phyloP scores from a whole-genome alignment of 2,797 vertebrate species.

The Squalus acanthias region DNA sequence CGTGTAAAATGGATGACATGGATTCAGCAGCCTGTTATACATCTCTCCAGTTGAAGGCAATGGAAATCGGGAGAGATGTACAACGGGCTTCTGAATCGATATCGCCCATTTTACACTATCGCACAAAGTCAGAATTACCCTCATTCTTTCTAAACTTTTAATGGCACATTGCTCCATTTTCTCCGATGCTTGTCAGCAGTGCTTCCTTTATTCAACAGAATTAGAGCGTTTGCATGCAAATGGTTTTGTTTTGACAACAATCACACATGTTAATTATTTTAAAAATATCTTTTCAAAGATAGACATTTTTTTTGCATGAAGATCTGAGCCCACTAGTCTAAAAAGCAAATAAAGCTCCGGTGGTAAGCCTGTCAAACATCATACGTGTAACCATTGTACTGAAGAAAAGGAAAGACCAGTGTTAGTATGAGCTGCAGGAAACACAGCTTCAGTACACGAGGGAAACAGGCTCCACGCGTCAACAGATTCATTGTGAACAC shows the following conservation, averaged over 20 bases:
- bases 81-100: not conserved
- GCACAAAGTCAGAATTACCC: not conserved
- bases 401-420: not conserved
- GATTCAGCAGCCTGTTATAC: not conserved
- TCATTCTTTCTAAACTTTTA: not conserved
- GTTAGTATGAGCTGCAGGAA: not conserved
- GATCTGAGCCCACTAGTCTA: not conserved
- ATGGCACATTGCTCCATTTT: not conserved
- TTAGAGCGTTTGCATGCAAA: not conserved
- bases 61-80: not conserved
- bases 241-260: not conserved
- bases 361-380: not conserved
- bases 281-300: not conserved
- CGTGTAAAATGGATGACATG: not conserved
- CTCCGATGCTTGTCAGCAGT: not conserved
- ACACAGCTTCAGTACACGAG: not conserved
- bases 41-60: not conserved
- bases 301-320: not conserved
- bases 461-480: not conserved
- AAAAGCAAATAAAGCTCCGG: not conserved
- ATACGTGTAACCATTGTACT: not conserved
- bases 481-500: not conserved
- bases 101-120: not conserved
- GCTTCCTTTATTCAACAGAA: not conserved
- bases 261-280: not conserved